A percentile compares a stretch with the other conserved stretches of the same genome.
These are phyloP conservation scores for Sitta carolinensis DNA, from an alignment of 2,797 vertebrate species.

Conservation along the genomic window DNA sequence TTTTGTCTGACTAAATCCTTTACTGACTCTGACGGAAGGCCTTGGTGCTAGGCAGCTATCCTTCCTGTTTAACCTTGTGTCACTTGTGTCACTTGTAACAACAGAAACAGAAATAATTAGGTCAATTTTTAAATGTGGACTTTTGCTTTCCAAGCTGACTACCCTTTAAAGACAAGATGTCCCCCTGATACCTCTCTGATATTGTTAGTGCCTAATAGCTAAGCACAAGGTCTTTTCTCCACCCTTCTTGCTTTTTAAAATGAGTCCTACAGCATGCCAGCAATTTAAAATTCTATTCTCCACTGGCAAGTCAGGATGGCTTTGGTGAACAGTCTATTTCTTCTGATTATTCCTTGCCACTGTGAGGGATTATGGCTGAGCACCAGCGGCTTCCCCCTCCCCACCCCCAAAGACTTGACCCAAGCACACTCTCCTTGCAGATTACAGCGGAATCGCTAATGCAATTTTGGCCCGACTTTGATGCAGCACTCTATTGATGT, in stretches of 20 bases:
- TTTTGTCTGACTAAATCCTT: slow-evolving; percentile 10
- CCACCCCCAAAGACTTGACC: not conserved
- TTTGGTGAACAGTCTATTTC: not conserved
- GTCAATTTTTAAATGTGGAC: not conserved
- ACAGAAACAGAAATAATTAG: slow-evolving; percentile 25
- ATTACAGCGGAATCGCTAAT: slow-evolving; percentile 28
- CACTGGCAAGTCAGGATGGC: not conserved
- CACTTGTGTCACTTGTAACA: slow-evolving; percentile 12
- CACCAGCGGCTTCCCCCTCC: not conserved
- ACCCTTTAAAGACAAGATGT: not conserved
- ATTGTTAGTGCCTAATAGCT: not conserved
- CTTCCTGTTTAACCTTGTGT: slow-evolving; percentile 1
- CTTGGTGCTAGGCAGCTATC: not conserved
- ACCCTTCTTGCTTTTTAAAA: not conserved
- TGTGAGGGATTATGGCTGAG: not conserved
- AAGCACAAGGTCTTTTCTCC: not conserved
- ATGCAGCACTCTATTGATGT: not conserved
- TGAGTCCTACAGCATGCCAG: not conserved
- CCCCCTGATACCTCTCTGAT: not conserved
- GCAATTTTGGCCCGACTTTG: slow-evolving; percentile 32
- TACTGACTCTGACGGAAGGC: not conserved
- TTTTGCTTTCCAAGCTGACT: not conserved
- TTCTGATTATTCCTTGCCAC: not conserved
- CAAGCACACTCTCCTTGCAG: not conserved
- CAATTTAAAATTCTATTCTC: not conserved